Conservation (phyloP, 2,888 invertebrate genomes). For the Dryadula phaetusa region DNA sequence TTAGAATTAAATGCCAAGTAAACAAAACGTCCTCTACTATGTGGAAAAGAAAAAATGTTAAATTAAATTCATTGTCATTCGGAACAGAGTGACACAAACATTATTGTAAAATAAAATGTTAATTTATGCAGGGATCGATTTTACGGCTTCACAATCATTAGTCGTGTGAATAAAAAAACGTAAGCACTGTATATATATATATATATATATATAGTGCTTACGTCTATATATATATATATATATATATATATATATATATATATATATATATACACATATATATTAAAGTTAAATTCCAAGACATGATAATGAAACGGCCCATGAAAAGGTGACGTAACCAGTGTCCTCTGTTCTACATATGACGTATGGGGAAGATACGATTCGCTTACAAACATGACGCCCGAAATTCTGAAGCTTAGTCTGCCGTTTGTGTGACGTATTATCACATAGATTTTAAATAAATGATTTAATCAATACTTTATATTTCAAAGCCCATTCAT, state of each 20-base stretch:
- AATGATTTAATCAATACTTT: slow-evolving; percentile 13
- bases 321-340: slow-evolving; percentile 38
- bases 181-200: background rate
- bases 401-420: slow-evolving; percentile 33
- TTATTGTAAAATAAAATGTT: background rate
- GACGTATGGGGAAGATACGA: slow-evolving; percentile 60
- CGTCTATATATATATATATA: too few relatives aligned
- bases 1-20: background rate
- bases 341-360: slow-evolving; percentile 37
- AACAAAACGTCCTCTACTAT: background rate
- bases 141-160: background rate
- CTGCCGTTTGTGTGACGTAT: slow-evolving; percentile 34
- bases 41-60: background rate
- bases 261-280: too few relatives aligned
- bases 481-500: slow-evolving; percentile 16
- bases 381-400: slow-evolving; percentile 43
- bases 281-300: background rate
- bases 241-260: too few relatives aligned
- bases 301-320: slow-evolving; percentile 8
- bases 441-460: slow-evolving; percentile 21
- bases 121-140: slow-evolving; percentile 4
- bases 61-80: background rate
- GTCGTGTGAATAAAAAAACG: background rate
- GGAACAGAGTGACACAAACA: background rate
- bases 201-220: too few relatives aligned